Base-by-base conservation (phyloP, 2,113 vertebrate genomes). In the Tenrec ecaudatus region DNA sequence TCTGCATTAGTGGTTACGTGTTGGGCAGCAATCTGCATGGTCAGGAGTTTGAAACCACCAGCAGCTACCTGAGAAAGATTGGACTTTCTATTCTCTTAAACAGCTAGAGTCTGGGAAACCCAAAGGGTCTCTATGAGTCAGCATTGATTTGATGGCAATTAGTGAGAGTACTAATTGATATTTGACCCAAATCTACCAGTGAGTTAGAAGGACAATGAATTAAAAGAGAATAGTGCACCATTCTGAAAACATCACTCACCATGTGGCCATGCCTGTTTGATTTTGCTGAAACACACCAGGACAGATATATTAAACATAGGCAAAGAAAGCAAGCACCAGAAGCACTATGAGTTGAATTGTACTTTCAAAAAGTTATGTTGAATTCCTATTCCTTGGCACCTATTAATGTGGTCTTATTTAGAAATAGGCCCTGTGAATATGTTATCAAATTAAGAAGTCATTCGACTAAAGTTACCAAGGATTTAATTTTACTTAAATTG, bases 141-240 rank as follows among this genome's bases (percentile, higher is more conserved):
- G 40, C 40, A 40, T 40, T 40, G 4, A 40, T 40, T 40, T 40
- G 40, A 40, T 40, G 40, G 40, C 40, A 40, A 7, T 40, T 40
- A 40, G 40, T 40, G 40, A 40, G 40, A 40, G 40, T 40, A 40
- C 4, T 43, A 88, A 97, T 97, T 96, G 7, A 96, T 97, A 86
- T 88, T 58, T 90, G 53, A 38, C 89, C 38, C 3, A 0, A 94
- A 84, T 94, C 93, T 96, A 68, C 76, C 64, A 83, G 0, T 12
- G 47, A 6, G 95, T 97, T 80, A 92, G 53, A 91, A 76, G 81
- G 38, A 71, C 93, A 86, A 76, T 16, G 14, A 57, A 95, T 88
- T 80, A 92, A 71, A 66, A 64, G 0, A 75, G 78, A 73, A 47
- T 69, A 89, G 92, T 82, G 53, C 38, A 9, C 40, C 3, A 14